These are phyloP conservation scores for Pseudachorutes palmiensis DNA, from an alignment of 1,140 invertebrate species.

Conservation along the genomic window DNA sequence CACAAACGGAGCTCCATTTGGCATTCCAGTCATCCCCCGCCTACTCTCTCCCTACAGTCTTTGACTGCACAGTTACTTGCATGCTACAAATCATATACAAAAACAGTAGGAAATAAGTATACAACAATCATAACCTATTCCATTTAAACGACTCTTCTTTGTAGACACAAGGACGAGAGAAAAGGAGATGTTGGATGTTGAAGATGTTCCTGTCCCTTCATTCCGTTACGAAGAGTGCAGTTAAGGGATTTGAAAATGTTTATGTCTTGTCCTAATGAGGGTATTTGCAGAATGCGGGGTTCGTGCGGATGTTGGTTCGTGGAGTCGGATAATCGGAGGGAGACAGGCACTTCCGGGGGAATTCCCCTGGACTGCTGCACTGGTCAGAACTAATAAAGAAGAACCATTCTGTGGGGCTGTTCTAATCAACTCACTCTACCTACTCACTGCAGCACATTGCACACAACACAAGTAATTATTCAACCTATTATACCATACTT, in stretches of 20 bases:
- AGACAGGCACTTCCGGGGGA: constrained; percentile 20
- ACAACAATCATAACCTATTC: no score
- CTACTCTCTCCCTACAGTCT: constrained; percentile 24
- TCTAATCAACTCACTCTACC: constrained; percentile 44
- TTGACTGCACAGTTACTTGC: constrained; percentile 33
- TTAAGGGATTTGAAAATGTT: neutral
- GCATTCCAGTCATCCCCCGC: constrained; percentile 26
- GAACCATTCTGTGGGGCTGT: constrained; percentile 44
- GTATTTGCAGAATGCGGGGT: constrained; percentile 30
- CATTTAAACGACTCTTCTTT: no score
- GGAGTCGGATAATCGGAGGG: constrained; percentile 32
- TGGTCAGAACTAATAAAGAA: constrained; percentile 21
- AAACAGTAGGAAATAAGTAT: no score
- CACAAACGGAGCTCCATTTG: constrained; percentile 19
- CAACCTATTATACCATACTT: no score
- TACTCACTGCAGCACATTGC: constrained; percentile 49
- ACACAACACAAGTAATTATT: neutral
- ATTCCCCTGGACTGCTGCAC: constrained; percentile 30
- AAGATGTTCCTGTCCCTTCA: neutral
- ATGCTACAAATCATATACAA: neutral
- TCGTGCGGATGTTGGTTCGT: neutral
- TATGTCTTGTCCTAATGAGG: neutral
- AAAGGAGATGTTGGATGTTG: no score
- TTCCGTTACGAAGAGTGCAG: constrained; percentile 18
- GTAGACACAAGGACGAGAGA: no score